Evolutionary conservation across 2,888 invertebrate genomes (phyloP), one percentile per base, ranked within the genome.

Genomic region (Shargacucullia verbasci): DNA sequence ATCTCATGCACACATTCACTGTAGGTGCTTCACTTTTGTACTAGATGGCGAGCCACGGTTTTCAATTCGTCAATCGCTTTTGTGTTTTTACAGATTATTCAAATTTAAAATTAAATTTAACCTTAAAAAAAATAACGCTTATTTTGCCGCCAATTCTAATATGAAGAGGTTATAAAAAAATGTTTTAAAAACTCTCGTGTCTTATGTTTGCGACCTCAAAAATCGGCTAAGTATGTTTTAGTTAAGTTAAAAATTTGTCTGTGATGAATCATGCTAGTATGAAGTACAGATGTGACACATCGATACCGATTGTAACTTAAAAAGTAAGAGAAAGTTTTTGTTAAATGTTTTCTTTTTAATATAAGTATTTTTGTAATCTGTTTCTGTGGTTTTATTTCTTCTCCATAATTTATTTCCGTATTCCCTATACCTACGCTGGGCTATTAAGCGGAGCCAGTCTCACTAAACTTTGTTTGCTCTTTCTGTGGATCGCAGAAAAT

Each of bases 301-400:
- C 64, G 25, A 52, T 62, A 60, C 61, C 58, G 50, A 63, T 73
- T 78, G 61, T 77, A 76, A 70, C 71, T 76, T 80, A 64, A 69
- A 68, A 74, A 73, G 67, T 77, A 75, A 79, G 78, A 74, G 69
- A 73, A 79, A 73, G 65, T 46, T 73, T 80, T 79, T 78, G 77
- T 79, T 80, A 72, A 61, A 68, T 61, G 64, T 73, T 72, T 76
- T 76, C 76, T 80, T 73, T 75, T 77, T 71, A 73, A 70, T 61
- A 64, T 76, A 75, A 79, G 74, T 80, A 80, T 81, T 82, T 82
- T 78, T 70, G 70, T 73, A 63, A 67, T 46, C 58, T 53, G 59
- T 52, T 57, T 52, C 13, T 45, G n/a, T 40, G 60, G 63, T 67
- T 62, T 70, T 41, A 64, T 65, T 69, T 35, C 1, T 29, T 27